Evolutionary conservation across 1,140 invertebrate species (phyloP).

Genomic region (Venturia canescens): DNA sequence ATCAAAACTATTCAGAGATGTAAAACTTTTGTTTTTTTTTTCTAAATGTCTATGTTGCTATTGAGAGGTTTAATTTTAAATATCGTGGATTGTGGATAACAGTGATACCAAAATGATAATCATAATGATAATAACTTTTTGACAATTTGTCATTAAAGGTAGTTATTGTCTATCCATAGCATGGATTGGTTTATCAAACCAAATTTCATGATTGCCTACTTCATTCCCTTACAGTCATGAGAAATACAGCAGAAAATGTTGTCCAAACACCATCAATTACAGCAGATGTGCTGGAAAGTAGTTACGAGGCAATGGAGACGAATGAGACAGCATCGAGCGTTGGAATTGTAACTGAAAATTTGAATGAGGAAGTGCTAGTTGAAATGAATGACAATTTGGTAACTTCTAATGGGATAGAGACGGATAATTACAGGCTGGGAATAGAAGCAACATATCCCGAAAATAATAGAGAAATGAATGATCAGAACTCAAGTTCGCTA

Average conservation of each 20-base stretch:
- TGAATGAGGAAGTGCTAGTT: conserved; percentile 1
- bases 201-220: not conserved
- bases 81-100: too few relatives aligned
- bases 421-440: conserved; percentile 34
- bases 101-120: too few relatives aligned
- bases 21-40: too few relatives aligned
- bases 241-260: conserved; percentile 42
- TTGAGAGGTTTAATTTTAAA: too few relatives aligned
- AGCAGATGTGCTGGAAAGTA: conserved; percentile 25
- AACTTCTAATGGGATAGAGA: conserved; percentile 13
- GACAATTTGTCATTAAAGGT: too few relatives aligned
- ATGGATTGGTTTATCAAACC: not conserved
- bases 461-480: not conserved
- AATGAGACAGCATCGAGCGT: conserved; percentile 2
- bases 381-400: conserved; percentile 30
- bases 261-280: not conserved
- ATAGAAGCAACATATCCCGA: conserved; percentile 44
- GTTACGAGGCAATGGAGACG: conserved; percentile 46
- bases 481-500: not conserved
- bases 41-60: too few relatives aligned
- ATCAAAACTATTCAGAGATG: too few relatives aligned
- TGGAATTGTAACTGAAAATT: not conserved
- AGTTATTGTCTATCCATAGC: not conserved
- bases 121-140: too few relatives aligned
- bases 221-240: conserved; percentile 39